Evolutionary conservation across 1,140 invertebrate species (phyloP), one percentile per base, ranked within the genome.

Genomic region (Mesaphorura yosii): DNA sequence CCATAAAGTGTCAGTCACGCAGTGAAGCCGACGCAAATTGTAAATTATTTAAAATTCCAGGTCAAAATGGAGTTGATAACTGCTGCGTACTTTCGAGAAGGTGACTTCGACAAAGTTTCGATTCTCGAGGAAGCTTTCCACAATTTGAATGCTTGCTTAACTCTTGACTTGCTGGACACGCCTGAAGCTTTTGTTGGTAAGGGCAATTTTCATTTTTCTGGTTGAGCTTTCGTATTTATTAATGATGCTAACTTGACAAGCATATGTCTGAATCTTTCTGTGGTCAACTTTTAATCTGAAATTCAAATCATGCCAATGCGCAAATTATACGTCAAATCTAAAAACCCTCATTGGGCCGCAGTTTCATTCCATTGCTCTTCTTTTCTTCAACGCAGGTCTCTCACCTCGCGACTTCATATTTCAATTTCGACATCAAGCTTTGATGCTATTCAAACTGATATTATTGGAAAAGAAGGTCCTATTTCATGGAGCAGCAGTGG

Each of bases 31-130:
- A n/a, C n/a, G n/a, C n/a, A n/a, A n/a, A n/a, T 47, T 6, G 23
- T 45, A 17, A 45, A 46, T 68, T 22, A 66, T 71, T 28, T 64
- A 67, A 45, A 29, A n/a, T 17, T 53, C 14, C 40, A 65, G 64
- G 71, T 93, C 0, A 98, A 98, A 76, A 81, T 98, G 74, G 81
- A 90, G 50, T 73, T 98, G 2, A 96, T 98, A 55, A 96, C 94
- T 1, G 82, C 93, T 69, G 92, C 90, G 0, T 98, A 96, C 72
- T 98, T 98, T 70, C 81, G 93, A 57, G 88, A 96, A 72, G 85
- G 86, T 28, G 88, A 93, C 71, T 94, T 92, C 65, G 86, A 86
- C 48, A 83, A 88, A 69, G 83, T 86, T n/a, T 82, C 82, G 12
- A 74, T 98, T 25, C 72, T 98, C 44, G 80, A 91, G 66, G 88